A percentile compares a stretch with the other conserved stretches of the same genome.
Evolutionary conservation across 2,888 invertebrate genomes (phyloP).

Genomic region (Anorthoa munda): DNA sequence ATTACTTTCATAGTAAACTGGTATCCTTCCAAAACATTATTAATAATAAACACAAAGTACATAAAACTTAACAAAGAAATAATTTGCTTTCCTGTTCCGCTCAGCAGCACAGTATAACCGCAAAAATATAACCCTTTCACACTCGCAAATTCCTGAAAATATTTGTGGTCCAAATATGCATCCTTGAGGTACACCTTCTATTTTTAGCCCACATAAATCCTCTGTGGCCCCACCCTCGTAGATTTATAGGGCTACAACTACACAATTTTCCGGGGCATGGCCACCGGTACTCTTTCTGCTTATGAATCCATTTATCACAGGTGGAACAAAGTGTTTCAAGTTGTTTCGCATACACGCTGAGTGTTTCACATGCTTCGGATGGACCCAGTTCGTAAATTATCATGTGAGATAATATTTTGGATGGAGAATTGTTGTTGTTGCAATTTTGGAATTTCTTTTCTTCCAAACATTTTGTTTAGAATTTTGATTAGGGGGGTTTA

Average conservation of each 20-base stretch:
- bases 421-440: neutral
- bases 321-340: conserved; percentile 63
- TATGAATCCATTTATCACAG: conserved; percentile 73
- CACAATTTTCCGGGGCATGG: conserved; percentile 64
- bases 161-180: conserved; percentile 54
- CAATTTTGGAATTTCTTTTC: neutral
- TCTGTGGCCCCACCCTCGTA: conserved; percentile 51
- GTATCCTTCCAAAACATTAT: conserved; percentile 1
- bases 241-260: conserved; percentile 64
- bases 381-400: conserved; percentile 48
- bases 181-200: conserved; percentile 58
- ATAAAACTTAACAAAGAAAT: neutral
- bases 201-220: conserved; percentile 64
- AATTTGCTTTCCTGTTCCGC: neutral
- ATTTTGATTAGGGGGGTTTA: neutral
- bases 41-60: neutral
- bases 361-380: conserved; percentile 59
- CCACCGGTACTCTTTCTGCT: conserved; percentile 62
- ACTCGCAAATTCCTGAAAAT: conserved; percentile 30
- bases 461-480: neutral
- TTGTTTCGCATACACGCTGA: conserved; percentile 60
- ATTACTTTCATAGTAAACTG: neutral
- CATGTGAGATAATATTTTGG: conserved; percentile 21
- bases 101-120: neutral
- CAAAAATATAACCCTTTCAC: conserved; percentile 40